Percentiles rank a stretch among this genome's conserved stretches.
phyloP scores from a whole-genome alignment of 2,888 invertebrate genomes.

The Drosophila rubida region DNA sequence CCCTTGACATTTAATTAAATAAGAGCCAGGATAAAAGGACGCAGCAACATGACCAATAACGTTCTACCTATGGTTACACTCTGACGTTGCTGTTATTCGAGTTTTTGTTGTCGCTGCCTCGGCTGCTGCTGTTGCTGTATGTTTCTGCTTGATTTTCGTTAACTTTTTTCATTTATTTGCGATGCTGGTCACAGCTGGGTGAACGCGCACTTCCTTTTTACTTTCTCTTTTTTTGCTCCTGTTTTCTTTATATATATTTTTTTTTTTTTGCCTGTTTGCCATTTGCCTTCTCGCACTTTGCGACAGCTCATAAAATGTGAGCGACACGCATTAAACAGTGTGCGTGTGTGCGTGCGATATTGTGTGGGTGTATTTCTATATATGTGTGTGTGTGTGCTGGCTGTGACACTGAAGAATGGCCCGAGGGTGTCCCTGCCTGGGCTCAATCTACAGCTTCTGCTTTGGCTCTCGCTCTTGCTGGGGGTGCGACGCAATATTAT shows the following conservation, averaged over 20 bases:
- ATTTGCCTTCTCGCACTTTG: slow-evolving; percentile 68
- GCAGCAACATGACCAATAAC: slow-evolving; percentile 52
- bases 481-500: slow-evolving; percentile 62
- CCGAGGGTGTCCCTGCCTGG: slow-evolving; percentile 47
- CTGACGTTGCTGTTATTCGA: slow-evolving; percentile 17
- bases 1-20: slow-evolving; percentile 79
- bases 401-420: slow-evolving; percentile 78
- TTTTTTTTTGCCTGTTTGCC: slow-evolving; percentile 45
- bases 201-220: slow-evolving; percentile 68
- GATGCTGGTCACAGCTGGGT: slow-evolving; percentile 77
- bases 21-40: slow-evolving; percentile 42
- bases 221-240: slow-evolving; percentile 28
- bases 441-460: slow-evolving; percentile 6
- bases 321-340: slow-evolving; percentile 77
- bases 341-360: slow-evolving; percentile 1
- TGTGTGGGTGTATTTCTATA: slow-evolving; percentile 10
- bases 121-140: neutral
- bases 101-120: slow-evolving; percentile 22
- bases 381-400: slow-evolving; percentile 38
- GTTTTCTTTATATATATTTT: too few relatives aligned
- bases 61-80: slow-evolving; percentile 48
- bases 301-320: slow-evolving; percentile 80
- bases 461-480: neutral
- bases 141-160: slow-evolving; percentile 55
- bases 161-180: slow-evolving; percentile 76